phyloP scores from a whole-genome alignment of 2,888 invertebrate species.

The Hirtodrosophila alboralis region DNA sequence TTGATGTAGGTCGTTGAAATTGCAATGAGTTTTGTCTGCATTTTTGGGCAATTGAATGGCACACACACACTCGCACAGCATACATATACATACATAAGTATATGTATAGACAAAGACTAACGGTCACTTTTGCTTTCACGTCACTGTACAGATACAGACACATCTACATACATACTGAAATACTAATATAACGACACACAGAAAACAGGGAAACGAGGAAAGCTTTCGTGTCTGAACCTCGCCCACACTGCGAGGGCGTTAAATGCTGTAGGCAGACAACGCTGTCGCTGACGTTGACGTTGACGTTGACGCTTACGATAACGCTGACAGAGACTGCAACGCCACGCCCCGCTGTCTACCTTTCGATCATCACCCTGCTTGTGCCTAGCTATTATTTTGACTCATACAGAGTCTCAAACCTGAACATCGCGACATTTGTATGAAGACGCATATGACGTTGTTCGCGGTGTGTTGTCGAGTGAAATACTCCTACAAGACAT shows the following conservation, averaged over 20 bases:
- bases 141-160: slow-evolving; percentile 11
- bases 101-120: slow-evolving; percentile 5
- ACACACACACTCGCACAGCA: slow-evolving; percentile 3
- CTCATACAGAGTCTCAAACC: no score
- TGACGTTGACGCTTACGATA: slow-evolving; percentile 7
- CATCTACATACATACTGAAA: slow-evolving; percentile 4
- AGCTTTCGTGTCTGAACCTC: slow-evolving; percentile 20
- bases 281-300: slow-evolving; percentile 17
- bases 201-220: slow-evolving; percentile 11
- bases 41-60: slow-evolving; percentile 34
- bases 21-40: slow-evolving; percentile 63
- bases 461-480: no score
- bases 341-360: slow-evolving; percentile 29
- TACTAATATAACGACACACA: not conserved
- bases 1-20: slow-evolving; percentile 57
- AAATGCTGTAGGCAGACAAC: slow-evolving; percentile 30
- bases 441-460: no score
- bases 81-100: slow-evolving; percentile 1
- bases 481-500: no score
- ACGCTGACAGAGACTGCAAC: slow-evolving; percentile 14
- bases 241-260: slow-evolving; percentile 5
- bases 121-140: slow-evolving; percentile 46
- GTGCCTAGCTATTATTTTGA: no score
- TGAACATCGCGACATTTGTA: no score
- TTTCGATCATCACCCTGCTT: slow-evolving; percentile 1